phyloP scores from a whole-genome alignment of 2,888 invertebrate genomes.

The Pristionchus mayeri region DNA sequence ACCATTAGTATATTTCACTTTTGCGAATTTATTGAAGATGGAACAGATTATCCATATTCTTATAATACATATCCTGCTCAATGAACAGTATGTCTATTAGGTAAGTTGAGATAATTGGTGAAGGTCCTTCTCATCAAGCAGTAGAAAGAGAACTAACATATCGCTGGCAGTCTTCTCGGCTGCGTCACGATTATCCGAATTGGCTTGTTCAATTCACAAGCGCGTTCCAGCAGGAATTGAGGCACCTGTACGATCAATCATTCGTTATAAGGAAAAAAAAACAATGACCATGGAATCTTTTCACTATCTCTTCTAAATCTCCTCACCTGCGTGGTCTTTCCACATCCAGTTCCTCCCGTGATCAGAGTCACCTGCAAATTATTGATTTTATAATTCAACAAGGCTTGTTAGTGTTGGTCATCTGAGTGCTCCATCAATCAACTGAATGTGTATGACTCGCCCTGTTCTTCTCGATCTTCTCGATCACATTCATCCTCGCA shows the following conservation, averaged over 20 bases:
- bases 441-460: too few relatives aligned
- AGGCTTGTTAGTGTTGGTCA: not conserved
- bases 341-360: conserved; percentile 73
- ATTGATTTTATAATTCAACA: not conserved
- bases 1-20: not conserved
- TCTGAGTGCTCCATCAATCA: not conserved
- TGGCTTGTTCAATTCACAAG: conserved; percentile 81
- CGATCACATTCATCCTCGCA: conserved; percentile 56
- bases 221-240: conserved; percentile 89
- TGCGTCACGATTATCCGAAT: conserved; percentile 93
- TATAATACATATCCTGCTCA: too few relatives aligned
- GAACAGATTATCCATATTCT: too few relatives aligned
- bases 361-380: conserved; percentile 61
- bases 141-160: conserved; percentile 82
- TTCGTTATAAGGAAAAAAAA: too few relatives aligned
- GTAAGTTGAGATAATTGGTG: too few relatives aligned
- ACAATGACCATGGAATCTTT: not conserved
- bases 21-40: not conserved
- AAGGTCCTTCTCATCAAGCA: too few relatives aligned
- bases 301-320: not conserved
- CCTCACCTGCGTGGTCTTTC: conserved; percentile 71
- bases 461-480: conserved; percentile 55
- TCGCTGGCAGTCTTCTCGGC: conserved; percentile 81
- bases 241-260: conserved; percentile 90
- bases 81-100: too few relatives aligned